Percentiles rank a stretch among this genome's conserved stretches.
phyloP scores from a whole-genome alignment of 2,888 invertebrate genomes.

The Dexiosoma caninum region DNA sequence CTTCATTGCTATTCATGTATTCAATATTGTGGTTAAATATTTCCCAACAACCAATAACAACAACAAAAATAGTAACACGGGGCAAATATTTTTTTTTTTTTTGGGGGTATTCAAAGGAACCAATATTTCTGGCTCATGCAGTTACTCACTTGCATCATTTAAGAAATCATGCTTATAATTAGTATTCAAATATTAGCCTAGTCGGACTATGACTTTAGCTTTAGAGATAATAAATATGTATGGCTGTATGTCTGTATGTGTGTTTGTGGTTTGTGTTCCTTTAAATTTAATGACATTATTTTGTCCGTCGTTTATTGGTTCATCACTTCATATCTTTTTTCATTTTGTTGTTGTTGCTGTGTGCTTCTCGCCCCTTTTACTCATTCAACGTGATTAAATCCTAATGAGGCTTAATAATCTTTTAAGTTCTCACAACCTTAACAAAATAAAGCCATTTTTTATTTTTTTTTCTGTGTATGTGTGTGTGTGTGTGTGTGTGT shows the following conservation, averaged over 20 bases:
- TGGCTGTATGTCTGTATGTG: too few species aligned
- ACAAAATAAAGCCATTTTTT: slow-evolving; percentile 56
- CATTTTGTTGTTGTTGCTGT: background rate
- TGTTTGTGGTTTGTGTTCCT: slow-evolving; percentile 24
- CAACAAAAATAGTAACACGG: too few species aligned
- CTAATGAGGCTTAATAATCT: slow-evolving; percentile 73
- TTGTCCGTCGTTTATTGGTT: slow-evolving; percentile 10
- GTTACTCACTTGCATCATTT: too few species aligned
- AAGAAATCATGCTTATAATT: background rate
- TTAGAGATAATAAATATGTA: too few species aligned
- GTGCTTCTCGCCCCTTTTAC: background rate
- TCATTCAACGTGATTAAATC: slow-evolving; percentile 67
- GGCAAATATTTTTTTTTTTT: too few species aligned
- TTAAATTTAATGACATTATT: slow-evolving; percentile 23
- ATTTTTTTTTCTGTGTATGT: background rate
- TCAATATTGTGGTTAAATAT: slow-evolving; percentile 31
- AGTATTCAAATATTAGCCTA: background rate
- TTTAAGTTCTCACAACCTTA: slow-evolving; percentile 53
- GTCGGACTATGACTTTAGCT: background rate
- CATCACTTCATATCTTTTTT: background rate
- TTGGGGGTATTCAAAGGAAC: too few species aligned
- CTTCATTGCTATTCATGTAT: background rate
- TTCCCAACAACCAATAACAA: too few species aligned
- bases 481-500: background rate
- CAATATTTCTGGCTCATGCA: too few species aligned